A percentile compares a stretch with the other conserved stretches of the same genome.
phyloP scores from a whole-genome alignment of 1,140 invertebrate genomes.

The Ectropis grisescens region DNA sequence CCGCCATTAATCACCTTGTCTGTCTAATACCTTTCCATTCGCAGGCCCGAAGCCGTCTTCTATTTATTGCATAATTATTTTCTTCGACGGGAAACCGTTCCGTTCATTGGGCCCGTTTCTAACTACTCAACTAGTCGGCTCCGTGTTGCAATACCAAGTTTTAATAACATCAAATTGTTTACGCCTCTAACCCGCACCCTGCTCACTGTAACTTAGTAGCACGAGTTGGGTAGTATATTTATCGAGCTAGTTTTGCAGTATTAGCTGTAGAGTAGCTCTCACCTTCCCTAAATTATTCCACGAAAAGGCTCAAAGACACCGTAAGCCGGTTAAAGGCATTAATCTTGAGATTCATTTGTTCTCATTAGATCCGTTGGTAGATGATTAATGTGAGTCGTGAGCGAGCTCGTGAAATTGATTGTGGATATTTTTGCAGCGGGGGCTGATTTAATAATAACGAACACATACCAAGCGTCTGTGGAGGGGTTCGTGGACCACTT shows the following conservation, averaged over 20 bases:
- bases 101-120: constrained; percentile 27
- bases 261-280: constrained; percentile 22
- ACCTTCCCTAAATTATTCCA: not conserved
- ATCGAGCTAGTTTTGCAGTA: constrained; percentile 43
- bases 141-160: constrained; percentile 43
- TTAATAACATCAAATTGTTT: constrained; percentile 62
- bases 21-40: constrained; percentile 61
- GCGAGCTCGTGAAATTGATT: constrained; percentile 12
- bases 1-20: constrained; percentile 56
- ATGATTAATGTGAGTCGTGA: constrained; percentile 19
- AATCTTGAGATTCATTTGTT: constrained; percentile 25
- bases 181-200: constrained; percentile 44
- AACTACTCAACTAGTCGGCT: constrained; percentile 33
- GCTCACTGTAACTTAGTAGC: constrained; percentile 37
- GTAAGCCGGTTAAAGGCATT: constrained; percentile 14
- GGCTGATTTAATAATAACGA: constrained; percentile 86
- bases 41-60: constrained; percentile 35
- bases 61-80: constrained; percentile 61
- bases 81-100: constrained; percentile 41
- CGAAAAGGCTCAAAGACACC: not conserved
- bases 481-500: constrained; percentile 82
- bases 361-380: constrained; percentile 18
- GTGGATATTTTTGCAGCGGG: constrained; percentile 73
- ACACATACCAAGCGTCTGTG: constrained; percentile 91
- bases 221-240: constrained; percentile 43